Percentiles rank a stretch among this genome's conserved stretches.
Conservation (phyloP, 2,888 invertebrate species). For the Aspidiotus rigidus region DNA sequence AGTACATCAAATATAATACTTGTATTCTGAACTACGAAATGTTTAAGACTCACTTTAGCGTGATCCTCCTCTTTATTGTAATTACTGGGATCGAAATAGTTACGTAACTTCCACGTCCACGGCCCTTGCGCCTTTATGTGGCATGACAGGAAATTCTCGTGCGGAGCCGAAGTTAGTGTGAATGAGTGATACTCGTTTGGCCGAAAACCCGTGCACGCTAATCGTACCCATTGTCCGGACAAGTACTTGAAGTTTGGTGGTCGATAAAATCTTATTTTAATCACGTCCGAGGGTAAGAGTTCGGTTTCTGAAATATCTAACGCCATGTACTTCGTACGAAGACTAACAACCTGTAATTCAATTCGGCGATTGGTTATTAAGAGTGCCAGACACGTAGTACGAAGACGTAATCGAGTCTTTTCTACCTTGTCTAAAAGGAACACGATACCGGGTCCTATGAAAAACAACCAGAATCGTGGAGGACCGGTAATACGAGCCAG, state of each 20-base stretch:
- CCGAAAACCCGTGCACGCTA: conserved; percentile 82
- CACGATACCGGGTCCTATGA: conserved; percentile 79
- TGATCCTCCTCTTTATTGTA: conserved; percentile 70
- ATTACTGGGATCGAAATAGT: conserved; percentile 88
- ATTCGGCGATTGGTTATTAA: neutral
- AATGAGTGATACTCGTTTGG: conserved; percentile 90
- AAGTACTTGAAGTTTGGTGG: conserved; percentile 90
- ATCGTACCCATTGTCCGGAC: conserved; percentile 87
- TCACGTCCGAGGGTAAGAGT: conserved; percentile 84
- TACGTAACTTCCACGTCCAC: conserved; percentile 94
- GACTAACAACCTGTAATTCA: conserved; percentile 65
- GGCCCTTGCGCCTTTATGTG: conserved; percentile 89
- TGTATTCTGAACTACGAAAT: no score
- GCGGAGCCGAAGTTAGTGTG: conserved; percentile 89
- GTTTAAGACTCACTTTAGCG: conserved; percentile 51
- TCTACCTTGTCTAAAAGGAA: conserved; percentile 78
- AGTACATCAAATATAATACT: no score
- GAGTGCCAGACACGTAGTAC: neutral
- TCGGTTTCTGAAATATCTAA: conserved; percentile 89
- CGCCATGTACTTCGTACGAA: conserved; percentile 83
- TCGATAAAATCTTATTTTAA: conserved; percentile 88
- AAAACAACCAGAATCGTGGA: conserved; percentile 88
- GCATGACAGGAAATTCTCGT: conserved; percentile 87
- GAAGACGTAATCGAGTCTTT: neutral
- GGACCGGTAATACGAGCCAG: conserved; percentile 83